A percentile compares a stretch with the other conserved stretches of the same genome.
These are phyloP conservation scores for Cephalopterus ornatus DNA, from an alignment of 2,113 vertebrate genomes.

Conservation along the genomic window DNA sequence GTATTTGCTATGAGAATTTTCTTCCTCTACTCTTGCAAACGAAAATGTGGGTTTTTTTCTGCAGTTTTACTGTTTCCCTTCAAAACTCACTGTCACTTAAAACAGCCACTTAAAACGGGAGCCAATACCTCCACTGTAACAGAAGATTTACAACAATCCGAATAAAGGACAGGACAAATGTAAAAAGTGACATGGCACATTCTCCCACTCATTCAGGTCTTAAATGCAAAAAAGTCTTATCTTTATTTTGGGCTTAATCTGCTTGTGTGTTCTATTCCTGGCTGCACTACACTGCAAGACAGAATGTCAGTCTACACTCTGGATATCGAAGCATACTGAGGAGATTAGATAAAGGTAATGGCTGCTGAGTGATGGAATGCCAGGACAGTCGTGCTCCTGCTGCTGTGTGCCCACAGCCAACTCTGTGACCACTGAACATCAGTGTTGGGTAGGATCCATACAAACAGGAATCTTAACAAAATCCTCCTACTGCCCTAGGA, in stretches of 20 bases:
- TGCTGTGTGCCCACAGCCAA: fast-evolving
- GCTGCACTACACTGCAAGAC: background rate
- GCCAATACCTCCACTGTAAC: background rate
- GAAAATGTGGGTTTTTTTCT: background rate
- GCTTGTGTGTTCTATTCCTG: conserved; percentile 26
- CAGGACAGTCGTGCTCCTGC: fast-evolving
- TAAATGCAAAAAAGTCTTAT: background rate
- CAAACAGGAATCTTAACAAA: background rate
- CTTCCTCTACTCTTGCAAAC: background rate
- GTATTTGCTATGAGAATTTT: background rate
- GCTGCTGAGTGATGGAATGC: conserved; percentile 31
- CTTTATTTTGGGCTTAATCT: conserved; percentile 12
- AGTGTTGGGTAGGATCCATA: background rate
- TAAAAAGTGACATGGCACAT: background rate
- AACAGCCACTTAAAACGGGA: background rate
- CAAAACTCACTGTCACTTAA: background rate
- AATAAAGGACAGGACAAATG: background rate
- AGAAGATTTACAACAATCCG: background rate
- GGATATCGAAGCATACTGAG: background rate
- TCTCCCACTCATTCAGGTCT: background rate
- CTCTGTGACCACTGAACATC: fast-evolving
- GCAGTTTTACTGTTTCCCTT: background rate
- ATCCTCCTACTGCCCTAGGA: background rate
- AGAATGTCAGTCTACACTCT: background rate
- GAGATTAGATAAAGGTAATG: conserved; percentile 29